Percentiles rank a stretch among this genome's conserved stretches.
Conservation (phyloP, 2,888 invertebrate species). For the Caenorhabditis plicata region DNA sequence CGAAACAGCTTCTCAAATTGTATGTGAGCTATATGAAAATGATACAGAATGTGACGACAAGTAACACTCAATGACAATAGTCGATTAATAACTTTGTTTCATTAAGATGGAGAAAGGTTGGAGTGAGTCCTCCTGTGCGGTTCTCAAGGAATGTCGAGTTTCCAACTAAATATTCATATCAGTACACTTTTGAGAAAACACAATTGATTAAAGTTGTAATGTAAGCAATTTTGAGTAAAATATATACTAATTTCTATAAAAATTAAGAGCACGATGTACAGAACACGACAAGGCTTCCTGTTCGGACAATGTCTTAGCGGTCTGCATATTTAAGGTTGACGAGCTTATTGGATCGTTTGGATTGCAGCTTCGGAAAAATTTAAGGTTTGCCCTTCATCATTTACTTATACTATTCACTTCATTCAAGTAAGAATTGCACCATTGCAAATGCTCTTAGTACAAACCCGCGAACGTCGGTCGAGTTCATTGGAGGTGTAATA, state of each 20-base stretch:
- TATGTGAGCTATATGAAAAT: conserved; percentile 36
- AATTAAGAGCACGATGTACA: conserved; percentile 15
- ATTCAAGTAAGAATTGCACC: not conserved
- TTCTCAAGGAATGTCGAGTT: conserved; percentile 36
- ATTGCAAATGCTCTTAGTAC: conserved; percentile 23
- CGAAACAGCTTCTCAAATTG: conserved; percentile 22
- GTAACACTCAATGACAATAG: too few species aligned
- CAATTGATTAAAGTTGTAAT: conserved; percentile 49
- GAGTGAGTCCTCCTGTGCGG: conserved; percentile 17
- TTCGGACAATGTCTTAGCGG: conserved; percentile 23
- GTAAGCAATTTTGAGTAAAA: conserved; percentile 12
- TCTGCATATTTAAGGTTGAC: conserved; percentile 41
- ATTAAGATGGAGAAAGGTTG: conserved; percentile 20
- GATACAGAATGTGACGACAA: conserved; percentile 38
- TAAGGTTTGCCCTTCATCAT: conserved; percentile 6
- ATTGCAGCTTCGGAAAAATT: conserved; percentile 35
- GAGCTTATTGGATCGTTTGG: conserved; percentile 53
- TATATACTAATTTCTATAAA: not conserved
- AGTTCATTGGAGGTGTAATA: conserved; percentile 23
- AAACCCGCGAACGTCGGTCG: conserved; percentile 9
- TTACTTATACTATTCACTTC: not conserved
- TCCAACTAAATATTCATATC: conserved; percentile 39
- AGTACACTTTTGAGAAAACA: conserved; percentile 45
- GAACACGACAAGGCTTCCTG: conserved; percentile 21
- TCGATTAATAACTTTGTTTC: too few species aligned